These are phyloP conservation scores for Xylophagus ater DNA, from an alignment of 2,888 invertebrate species.

Conservation along the genomic window DNA sequence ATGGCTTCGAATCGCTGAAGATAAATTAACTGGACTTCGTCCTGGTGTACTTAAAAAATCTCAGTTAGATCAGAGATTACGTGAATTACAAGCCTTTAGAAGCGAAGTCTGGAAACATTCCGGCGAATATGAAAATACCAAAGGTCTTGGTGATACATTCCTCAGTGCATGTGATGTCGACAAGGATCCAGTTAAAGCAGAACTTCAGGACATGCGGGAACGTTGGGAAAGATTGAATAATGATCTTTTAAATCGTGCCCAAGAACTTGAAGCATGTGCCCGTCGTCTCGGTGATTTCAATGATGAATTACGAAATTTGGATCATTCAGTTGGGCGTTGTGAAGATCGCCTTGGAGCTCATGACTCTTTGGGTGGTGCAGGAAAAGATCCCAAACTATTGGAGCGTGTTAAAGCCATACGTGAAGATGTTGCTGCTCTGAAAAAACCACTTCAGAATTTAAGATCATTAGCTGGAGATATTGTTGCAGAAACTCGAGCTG, in stretches of 20 bases:
- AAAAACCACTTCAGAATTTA: conserved; percentile 54
- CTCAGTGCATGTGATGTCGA: conserved; percentile 81
- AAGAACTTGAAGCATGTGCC: conserved; percentile 60
- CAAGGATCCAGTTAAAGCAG: conserved; percentile 76
- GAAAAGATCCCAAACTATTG: conserved; percentile 70
- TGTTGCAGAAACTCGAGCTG: conserved; percentile 60
- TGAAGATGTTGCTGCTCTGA: conserved; percentile 69
- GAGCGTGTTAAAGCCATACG: conserved; percentile 73
- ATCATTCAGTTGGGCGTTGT: conserved; percentile 73
- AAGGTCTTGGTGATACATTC: conserved; percentile 77
- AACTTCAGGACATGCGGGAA: conserved; percentile 68
- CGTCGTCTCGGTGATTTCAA: conserved; percentile 73
- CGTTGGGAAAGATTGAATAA: conserved; percentile 88
- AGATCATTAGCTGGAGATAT: conserved; percentile 57
- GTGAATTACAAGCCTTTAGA: conserved; percentile 77
- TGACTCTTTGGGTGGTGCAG: conserved; percentile 60
- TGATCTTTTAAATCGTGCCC: conserved; percentile 42
- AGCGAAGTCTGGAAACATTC: conserved; percentile 89
- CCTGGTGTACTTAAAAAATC: conserved; percentile 73
- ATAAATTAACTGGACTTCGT: conserved; percentile 64
- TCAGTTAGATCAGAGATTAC: conserved; percentile 77
- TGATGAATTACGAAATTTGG: conserved; percentile 74
- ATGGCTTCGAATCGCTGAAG: conserved; percentile 81
- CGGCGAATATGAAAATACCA: conserved; percentile 85
- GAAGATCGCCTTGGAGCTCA: conserved; percentile 66